Conservation (phyloP, 1,140 invertebrate genomes). For the Cherax destructor region DNA sequence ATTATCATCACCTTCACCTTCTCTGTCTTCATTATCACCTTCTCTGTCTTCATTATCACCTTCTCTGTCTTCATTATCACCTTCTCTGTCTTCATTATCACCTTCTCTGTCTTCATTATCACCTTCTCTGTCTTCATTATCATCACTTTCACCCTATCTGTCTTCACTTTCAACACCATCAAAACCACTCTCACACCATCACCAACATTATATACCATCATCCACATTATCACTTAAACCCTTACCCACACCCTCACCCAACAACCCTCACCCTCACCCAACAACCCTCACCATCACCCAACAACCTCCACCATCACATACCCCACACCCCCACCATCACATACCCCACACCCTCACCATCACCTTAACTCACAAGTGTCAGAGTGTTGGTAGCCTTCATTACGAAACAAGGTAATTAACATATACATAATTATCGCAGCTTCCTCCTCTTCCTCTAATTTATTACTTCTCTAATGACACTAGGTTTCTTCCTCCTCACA, state of each 20-base stretch:
- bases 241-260: background rate
- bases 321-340: background rate
- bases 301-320: background rate
- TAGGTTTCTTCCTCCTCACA: background rate
- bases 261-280: background rate
- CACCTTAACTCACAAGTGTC: conserved; percentile 4
- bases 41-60: background rate
- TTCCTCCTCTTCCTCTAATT: conserved; percentile 9
- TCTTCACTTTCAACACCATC: background rate
- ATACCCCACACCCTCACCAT: background rate
- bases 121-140: background rate
- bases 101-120: no score
- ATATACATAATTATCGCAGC: conserved; percentile 25
- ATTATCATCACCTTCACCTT: background rate
- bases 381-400: conserved; percentile 25
- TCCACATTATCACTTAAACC: background rate
- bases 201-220: background rate
- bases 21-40: no score
- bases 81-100: background rate
- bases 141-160: background rate
- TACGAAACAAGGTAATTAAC: conserved; percentile 41
- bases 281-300: background rate
- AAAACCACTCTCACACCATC: background rate
- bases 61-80: background rate
- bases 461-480: conserved; percentile 21